Conservation (phyloP, 2,113 vertebrate genomes). For the Bungarus multicinctus region DNA sequence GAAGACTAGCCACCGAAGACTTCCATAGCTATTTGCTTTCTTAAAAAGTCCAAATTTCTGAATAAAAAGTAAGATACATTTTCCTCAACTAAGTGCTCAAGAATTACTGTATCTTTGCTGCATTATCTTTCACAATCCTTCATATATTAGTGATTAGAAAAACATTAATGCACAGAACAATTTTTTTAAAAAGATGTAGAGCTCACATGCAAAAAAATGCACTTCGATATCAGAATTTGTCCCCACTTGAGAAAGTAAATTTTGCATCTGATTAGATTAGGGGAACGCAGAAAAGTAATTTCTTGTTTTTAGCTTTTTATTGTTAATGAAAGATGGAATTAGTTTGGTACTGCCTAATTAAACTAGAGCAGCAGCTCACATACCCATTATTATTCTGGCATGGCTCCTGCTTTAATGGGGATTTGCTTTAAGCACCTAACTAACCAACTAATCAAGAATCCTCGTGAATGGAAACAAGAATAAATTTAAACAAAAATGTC, state of each 20-base stretch:
- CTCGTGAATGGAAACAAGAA: background rate
- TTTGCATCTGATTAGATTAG: background rate
- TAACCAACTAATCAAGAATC: background rate
- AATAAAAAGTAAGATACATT: background rate
- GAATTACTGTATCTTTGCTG: no score
- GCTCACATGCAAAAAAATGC: background rate
- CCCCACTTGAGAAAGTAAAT: background rate
- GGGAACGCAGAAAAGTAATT: background rate
- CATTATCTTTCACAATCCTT: background rate
- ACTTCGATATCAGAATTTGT: background rate
- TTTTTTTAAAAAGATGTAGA: background rate
- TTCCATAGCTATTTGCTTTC: background rate
- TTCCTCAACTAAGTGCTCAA: background rate
- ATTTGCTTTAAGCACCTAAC: background rate
- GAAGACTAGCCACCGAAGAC: no score
- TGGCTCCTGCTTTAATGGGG: background rate
- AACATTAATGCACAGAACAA: background rate
- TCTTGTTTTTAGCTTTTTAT: background rate
- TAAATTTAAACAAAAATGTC: background rate
- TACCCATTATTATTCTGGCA: background rate
- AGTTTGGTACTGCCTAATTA: background rate
- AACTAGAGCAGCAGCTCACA: background rate
- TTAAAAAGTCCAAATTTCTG: background rate
- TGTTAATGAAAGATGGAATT: background rate
- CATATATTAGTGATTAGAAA: background rate